Conservation (phyloP, 2,888 invertebrate species). For the Noctua janthe region DNA sequence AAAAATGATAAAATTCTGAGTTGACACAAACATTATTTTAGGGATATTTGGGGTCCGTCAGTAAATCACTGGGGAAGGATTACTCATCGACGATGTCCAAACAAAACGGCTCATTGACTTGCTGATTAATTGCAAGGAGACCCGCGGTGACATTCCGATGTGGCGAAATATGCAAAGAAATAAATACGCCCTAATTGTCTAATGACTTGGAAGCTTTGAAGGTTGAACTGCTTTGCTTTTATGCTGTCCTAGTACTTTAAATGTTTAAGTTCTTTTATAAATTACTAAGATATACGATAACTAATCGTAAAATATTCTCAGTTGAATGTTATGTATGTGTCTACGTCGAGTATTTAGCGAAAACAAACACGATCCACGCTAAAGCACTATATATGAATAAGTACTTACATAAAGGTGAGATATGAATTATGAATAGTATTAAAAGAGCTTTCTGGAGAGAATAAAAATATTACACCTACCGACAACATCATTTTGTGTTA, state of each 20-base stretch:
- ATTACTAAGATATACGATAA: not conserved
- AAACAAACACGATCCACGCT: constrained; percentile 42
- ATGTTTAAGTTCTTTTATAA: not conserved
- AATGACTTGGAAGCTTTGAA: constrained; percentile 60
- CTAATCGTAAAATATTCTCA: not conserved
- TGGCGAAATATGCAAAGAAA: constrained; percentile 78
- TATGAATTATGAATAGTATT: constrained; percentile 56
- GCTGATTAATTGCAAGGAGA: constrained; percentile 88
- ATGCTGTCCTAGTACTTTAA: constrained; percentile 14
- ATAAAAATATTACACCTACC: constrained; percentile 68
- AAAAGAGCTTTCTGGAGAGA: constrained; percentile 56
- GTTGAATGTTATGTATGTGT: not conserved
- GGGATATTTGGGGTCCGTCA: constrained; percentile 75
- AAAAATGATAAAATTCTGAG: constrained; percentile 62
- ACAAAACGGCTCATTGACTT: constrained; percentile 90
- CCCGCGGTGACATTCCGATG: constrained; percentile 85
- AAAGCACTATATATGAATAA: constrained; percentile 15
- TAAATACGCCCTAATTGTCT: constrained; percentile 67
- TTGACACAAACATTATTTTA: constrained; percentile 71
- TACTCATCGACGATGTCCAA: constrained; percentile 87
- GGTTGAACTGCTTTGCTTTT: constrained; percentile 27
- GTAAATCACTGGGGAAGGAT: constrained; percentile 85
- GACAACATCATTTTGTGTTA: constrained; percentile 73
- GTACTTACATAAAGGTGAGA: constrained; percentile 30
- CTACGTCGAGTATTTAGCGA: constrained; percentile 29